Evolutionary conservation across 2,888 invertebrate genomes (phyloP).

Genomic region (Torymus aiolomorphi): DNA sequence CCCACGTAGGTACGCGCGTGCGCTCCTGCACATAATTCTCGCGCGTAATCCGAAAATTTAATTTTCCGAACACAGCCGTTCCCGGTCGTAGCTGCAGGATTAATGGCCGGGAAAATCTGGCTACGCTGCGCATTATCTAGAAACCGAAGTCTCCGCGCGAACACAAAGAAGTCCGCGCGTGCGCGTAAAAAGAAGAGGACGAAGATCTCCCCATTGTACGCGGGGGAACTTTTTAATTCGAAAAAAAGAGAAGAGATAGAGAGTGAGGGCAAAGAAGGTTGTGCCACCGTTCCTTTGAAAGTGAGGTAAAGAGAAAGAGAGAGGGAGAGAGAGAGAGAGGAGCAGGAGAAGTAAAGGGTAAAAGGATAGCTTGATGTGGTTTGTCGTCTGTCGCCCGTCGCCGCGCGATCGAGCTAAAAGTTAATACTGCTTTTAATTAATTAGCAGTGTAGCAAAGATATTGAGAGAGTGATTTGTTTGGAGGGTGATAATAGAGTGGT

Average conservation of each 20-base stretch:
- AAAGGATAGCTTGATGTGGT: slow-evolving; percentile 2
- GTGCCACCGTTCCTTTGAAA: background rate
- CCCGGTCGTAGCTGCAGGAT: slow-evolving; percentile 19
- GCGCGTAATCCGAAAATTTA: slow-evolving; percentile 38
- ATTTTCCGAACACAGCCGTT: slow-evolving; percentile 28
- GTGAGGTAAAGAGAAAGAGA: too few relatives aligned
- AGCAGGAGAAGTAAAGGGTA: slow-evolving; percentile 10
- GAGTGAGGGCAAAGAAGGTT: too few relatives aligned
- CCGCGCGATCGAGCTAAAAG: too few relatives aligned
- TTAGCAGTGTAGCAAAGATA: too few relatives aligned
- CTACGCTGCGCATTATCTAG: slow-evolving; percentile 9
- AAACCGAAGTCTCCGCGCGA: background rate
- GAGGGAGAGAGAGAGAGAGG: too few relatives aligned
- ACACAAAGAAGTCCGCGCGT: background rate
- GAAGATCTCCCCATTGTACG: background rate
- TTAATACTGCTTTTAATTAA: too few relatives aligned
- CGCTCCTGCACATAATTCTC: slow-evolving; percentile 19
- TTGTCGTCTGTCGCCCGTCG: background rate
- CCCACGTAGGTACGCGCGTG: too few relatives aligned
- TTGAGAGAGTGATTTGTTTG: too few relatives aligned
- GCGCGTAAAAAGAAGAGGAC: background rate
- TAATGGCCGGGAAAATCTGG: slow-evolving; percentile 34
- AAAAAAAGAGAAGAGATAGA: background rate
- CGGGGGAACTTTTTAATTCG: background rate
- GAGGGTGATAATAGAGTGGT: too few relatives aligned